These are phyloP conservation scores for Xiphophorus hellerii DNA, from an alignment of 2,113 vertebrate species.

Conservation along the genomic window DNA sequence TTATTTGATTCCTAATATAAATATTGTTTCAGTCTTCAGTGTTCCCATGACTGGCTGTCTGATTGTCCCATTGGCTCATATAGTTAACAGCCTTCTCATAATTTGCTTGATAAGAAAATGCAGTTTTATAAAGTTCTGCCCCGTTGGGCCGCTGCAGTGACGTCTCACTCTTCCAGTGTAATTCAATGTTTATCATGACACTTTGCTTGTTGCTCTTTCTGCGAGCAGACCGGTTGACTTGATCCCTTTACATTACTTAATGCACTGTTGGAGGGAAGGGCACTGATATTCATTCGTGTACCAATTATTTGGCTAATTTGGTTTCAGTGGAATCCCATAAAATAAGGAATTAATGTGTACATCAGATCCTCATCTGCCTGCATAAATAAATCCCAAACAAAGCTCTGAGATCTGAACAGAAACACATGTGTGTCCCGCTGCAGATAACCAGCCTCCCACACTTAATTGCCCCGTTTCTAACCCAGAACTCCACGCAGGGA, in stretches of 20 bases:
- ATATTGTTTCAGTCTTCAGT: too few species aligned
- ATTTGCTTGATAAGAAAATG: too few species aligned
- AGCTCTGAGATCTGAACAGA: conserved; percentile 4
- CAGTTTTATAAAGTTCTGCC: too few species aligned
- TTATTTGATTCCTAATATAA: too few species aligned
- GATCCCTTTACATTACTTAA: not conserved
- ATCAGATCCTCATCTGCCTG: not conserved
- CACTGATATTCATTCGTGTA: not conserved
- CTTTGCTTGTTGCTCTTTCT: not conserved
- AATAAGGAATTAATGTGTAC: not conserved
- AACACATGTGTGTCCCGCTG: not conserved
- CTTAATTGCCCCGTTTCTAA: conserved; percentile 24
- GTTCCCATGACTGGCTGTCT: too few species aligned
- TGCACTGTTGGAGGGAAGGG: not conserved
- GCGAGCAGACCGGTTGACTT: not conserved
- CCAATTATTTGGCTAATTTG: not conserved
- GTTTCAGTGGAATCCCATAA: not conserved
- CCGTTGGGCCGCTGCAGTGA: too few species aligned
- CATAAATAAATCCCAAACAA: not conserved
- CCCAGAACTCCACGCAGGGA: conserved; percentile 32
- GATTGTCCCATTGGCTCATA: too few species aligned
- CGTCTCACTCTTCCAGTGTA: too few species aligned
- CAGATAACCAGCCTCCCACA: conserved; percentile 21
- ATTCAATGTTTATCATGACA: not conserved
- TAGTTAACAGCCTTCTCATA: too few species aligned